A percentile compares a stretch with the other conserved stretches of the same genome.
phyloP scores from a whole-genome alignment of 2,113 vertebrate species.

The Protobothrops flavoviridis region DNA sequence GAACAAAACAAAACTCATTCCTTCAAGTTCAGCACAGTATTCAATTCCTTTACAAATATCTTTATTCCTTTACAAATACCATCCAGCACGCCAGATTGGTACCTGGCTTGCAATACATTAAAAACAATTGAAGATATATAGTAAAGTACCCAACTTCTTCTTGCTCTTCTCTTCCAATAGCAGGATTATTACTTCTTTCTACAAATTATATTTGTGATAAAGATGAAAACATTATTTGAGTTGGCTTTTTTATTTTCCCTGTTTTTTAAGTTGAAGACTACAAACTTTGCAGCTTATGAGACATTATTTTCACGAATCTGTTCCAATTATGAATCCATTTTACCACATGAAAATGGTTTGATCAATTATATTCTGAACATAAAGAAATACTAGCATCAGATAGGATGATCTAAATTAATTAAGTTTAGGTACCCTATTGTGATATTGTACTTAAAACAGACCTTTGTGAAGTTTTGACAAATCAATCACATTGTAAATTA shows the following conservation, averaged over 20 bases:
- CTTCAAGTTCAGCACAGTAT: neutral
- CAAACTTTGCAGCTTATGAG: neutral
- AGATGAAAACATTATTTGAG: neutral
- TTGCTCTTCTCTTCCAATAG: neutral
- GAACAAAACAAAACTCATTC: neutral
- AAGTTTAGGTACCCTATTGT: neutral
- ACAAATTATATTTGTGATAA: neutral
- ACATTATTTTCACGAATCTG: neutral
- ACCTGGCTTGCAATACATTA: neutral
- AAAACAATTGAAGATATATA: neutral
- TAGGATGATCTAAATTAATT: neutral
- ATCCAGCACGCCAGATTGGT: neutral
- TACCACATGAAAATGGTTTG: neutral
- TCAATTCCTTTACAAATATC: neutral
- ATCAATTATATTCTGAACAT: neutral
- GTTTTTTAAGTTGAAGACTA: neutral
- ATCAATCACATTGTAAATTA: neutral
- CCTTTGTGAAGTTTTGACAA: neutral
- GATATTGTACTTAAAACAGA: neutral
- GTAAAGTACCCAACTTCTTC: neutral
- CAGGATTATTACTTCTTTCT: neutral
- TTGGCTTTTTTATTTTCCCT: neutral
- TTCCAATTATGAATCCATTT: neutral
- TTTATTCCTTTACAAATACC: neutral
- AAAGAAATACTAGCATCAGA: neutral